phyloP scores from a whole-genome alignment of 2,888 invertebrate genomes.

The Tyria jacobaeae region DNA sequence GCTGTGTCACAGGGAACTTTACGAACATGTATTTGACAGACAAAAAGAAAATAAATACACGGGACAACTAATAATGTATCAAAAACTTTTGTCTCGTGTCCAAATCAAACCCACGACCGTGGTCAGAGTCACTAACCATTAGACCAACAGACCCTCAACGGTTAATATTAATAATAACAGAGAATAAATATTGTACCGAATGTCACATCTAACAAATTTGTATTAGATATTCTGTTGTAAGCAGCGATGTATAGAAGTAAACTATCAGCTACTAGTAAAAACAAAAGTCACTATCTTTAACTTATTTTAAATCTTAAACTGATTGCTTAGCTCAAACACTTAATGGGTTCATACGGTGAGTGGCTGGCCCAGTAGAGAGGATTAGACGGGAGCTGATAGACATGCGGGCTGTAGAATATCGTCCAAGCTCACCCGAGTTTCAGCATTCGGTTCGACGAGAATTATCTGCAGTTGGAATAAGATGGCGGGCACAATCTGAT shows the following conservation, averaged over 20 bases:
- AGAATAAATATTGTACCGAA: background rate
- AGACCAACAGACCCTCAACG: too few relatives aligned
- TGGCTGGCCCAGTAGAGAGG: slow-evolving; percentile 23
- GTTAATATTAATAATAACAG: too few relatives aligned
- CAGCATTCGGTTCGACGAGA: slow-evolving; percentile 3
- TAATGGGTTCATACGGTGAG: slow-evolving; percentile 31
- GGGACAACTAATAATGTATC: too few relatives aligned
- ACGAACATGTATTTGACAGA: too few relatives aligned
- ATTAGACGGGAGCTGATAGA: slow-evolving; percentile 41
- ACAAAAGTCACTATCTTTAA: background rate
- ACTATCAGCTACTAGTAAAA: background rate
- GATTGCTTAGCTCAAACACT: slow-evolving; percentile 24
- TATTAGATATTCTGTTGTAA: too few relatives aligned
- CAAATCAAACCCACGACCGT: too few relatives aligned
- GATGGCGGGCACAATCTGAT: background rate
- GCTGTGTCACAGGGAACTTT: too few relatives aligned
- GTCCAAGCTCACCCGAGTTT: slow-evolving; percentile 7
- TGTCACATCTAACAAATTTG: too few relatives aligned
- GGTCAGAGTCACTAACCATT: too few relatives aligned
- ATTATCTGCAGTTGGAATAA: slow-evolving; percentile 17
- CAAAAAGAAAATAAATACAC: too few relatives aligned
- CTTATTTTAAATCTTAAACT: background rate
- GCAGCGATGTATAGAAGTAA: too few relatives aligned
- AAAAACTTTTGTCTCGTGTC: too few relatives aligned
- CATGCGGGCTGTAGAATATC: slow-evolving; percentile 34